These are phyloP conservation scores for Phyllotreta striolata DNA, from an alignment of 2,888 invertebrate species.

Conservation along the genomic window DNA sequence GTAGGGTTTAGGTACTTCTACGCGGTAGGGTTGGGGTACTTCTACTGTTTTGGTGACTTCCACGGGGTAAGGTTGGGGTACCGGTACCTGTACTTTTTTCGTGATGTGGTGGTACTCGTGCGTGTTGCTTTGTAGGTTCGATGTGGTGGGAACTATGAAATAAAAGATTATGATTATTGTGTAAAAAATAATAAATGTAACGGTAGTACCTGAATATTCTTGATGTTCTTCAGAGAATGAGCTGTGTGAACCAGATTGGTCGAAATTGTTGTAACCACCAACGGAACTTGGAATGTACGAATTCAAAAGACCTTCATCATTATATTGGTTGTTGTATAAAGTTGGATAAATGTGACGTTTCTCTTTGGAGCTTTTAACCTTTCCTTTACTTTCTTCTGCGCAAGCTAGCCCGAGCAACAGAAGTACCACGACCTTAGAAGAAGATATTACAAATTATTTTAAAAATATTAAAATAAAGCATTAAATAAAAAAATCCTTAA, in stretches of 20 bases:
- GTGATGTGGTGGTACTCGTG: conserved; percentile 39
- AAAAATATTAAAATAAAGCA: not conserved
- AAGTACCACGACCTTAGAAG: not conserved
- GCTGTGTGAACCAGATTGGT: not conserved
- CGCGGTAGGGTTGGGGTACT: conserved; percentile 50
- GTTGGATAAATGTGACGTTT: not conserved
- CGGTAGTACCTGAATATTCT: not conserved
- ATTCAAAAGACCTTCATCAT: not conserved
- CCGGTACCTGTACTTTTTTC: conserved; percentile 44
- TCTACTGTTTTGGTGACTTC: conserved; percentile 43
- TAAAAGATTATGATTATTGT: conserved; percentile 1
- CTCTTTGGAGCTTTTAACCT: not conserved
- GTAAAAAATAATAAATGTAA: not conserved
- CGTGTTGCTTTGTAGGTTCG: conserved; percentile 29
- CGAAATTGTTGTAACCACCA: not conserved
- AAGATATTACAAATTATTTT: not conserved
- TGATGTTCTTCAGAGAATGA: conserved; percentile 1
- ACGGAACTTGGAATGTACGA: conserved; percentile 2
- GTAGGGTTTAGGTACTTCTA: conserved; percentile 45
- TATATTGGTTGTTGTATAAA: not conserved
- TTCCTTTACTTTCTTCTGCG: conserved; percentile 3
- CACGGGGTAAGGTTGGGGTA: conserved; percentile 44
- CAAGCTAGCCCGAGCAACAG: not conserved
- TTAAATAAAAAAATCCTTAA: not conserved
- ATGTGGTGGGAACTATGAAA: conserved; percentile 11